These are phyloP conservation scores for Pemphredon lugubris DNA, from an alignment of 2,888 invertebrate species.

Conservation along the genomic window DNA sequence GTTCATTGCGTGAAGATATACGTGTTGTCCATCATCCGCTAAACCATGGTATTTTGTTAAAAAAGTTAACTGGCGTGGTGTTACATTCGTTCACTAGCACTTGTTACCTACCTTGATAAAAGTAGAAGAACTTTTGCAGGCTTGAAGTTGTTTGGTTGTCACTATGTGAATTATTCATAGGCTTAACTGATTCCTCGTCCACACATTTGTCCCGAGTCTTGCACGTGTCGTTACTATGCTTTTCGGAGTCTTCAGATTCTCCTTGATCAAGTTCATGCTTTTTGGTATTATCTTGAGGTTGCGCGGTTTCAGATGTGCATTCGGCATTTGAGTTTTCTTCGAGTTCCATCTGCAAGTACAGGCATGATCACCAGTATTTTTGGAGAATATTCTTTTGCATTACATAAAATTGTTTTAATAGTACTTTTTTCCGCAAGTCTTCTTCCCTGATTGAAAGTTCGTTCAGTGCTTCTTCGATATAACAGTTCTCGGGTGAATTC, in stretches of 20 bases:
- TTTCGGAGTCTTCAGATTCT: slow-evolving; percentile 15
- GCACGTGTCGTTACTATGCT: background rate
- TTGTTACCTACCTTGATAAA: slow-evolving; percentile 89
- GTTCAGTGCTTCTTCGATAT: slow-evolving; percentile 91
- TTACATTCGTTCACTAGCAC: background rate
- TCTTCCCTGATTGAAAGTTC: slow-evolving; percentile 84
- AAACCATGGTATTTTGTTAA: too few species aligned
- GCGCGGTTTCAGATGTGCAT: background rate
- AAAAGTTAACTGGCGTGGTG: too few species aligned
- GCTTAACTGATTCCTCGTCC: slow-evolving; percentile 25
- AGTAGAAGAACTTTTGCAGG: slow-evolving; percentile 86
- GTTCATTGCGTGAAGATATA: slow-evolving; percentile 95
- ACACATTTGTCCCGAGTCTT: slow-evolving; percentile 11
- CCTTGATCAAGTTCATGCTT: slow-evolving; percentile 16
- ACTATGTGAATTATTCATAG: slow-evolving; percentile 1
- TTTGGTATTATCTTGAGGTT: background rate
- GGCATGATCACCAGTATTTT: background rate
- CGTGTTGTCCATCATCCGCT: slow-evolving; percentile 95
- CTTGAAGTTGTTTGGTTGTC: slow-evolving; percentile 44
- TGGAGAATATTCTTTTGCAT: background rate
- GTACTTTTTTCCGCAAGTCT: slow-evolving; percentile 57
- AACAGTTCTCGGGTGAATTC: slow-evolving; percentile 91
- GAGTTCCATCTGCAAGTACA: background rate
- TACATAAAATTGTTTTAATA: background rate
- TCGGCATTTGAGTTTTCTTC: slow-evolving; percentile 18